These are phyloP conservation scores for Argentina silus DNA, from an alignment of 2,797 vertebrate species.

Conservation along the genomic window DNA sequence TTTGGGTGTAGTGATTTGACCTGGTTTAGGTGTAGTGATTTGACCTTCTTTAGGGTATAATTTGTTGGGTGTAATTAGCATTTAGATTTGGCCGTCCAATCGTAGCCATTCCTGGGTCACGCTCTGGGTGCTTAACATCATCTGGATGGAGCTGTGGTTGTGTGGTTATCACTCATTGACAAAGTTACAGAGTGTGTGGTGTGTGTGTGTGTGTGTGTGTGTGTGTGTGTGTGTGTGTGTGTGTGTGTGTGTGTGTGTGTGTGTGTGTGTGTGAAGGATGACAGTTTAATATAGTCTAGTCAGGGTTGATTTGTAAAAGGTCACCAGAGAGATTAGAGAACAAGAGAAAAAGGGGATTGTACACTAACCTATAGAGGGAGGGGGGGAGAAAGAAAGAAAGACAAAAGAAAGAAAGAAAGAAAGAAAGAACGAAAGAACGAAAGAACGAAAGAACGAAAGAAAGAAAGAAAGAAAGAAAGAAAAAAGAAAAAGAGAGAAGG, in stretches of 20 bases:
- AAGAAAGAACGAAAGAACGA: conserved; percentile 39
- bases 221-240: conserved; percentile 5
- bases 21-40: conserved; percentile 43
- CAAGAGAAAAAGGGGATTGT: conserved; percentile 53
- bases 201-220: conserved; percentile 14
- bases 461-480: conserved; percentile 45
- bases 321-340: conserved; percentile 47
- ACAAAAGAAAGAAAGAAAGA: conserved; percentile 9
- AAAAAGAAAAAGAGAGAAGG: conserved; percentile 38
- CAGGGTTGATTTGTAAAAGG: conserved; percentile 61
- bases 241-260: conserved; percentile 14
- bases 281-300: conserved; percentile 11
- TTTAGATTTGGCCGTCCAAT: background rate
- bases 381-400: background rate
- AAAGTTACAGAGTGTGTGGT: background rate
- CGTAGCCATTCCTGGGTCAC: background rate
- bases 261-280: conserved; percentile 22
- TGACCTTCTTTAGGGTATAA: conserved; percentile 14
- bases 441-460: conserved; percentile 16
- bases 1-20: conserved; percentile 57
- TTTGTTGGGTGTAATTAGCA: background rate
- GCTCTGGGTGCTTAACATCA: background rate
- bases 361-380: conserved; percentile 20
- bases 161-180: background rate
- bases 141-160: background rate